A percentile compares a stretch with the other conserved stretches of the same genome.
Conservation (phyloP, 2,888 invertebrate genomes). For the Ceratothoa steindachneri region DNA sequence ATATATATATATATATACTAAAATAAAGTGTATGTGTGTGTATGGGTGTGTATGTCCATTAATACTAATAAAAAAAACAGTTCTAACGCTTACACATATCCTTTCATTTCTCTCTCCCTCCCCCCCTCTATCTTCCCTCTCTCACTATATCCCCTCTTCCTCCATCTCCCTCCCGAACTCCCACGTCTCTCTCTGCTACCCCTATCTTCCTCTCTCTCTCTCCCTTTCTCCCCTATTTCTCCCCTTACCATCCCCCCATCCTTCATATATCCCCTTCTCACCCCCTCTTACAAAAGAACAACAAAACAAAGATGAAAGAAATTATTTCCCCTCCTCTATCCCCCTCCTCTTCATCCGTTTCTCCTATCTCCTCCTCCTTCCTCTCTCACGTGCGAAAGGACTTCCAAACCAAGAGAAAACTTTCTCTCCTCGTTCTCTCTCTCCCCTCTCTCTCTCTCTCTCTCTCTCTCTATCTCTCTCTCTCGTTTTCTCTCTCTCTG, state of each 20-base stretch:
- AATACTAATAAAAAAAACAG: not conserved
- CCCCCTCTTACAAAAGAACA: too few species aligned
- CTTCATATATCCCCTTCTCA: too few species aligned
- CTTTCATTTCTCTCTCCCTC: not conserved
- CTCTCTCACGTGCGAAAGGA: too few species aligned
- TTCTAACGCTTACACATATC: not conserved
- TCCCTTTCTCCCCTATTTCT: not conserved
- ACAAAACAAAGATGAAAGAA: too few species aligned
- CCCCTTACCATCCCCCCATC: not conserved
- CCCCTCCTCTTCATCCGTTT: too few species aligned
- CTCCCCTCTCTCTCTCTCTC: not conserved
- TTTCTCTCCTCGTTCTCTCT: not conserved
- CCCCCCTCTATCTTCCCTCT: not conserved
- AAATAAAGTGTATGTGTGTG: constrained; percentile 1
- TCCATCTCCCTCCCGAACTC: not conserved
- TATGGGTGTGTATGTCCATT: not conserved
- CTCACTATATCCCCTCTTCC: not conserved
- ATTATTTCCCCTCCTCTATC: too few species aligned
- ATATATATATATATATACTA: not conserved
- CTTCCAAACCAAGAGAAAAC: too few species aligned
- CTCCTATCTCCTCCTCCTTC: too few species aligned
- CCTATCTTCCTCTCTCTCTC: not conserved
- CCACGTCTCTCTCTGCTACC: not conserved
- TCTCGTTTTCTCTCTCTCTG: not conserved
- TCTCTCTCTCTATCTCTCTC: constrained; percentile 4